Percentiles rank a stretch among this genome's conserved stretches.
Conservation (phyloP, 2,888 invertebrate species). For the Heliconius charithonia region DNA sequence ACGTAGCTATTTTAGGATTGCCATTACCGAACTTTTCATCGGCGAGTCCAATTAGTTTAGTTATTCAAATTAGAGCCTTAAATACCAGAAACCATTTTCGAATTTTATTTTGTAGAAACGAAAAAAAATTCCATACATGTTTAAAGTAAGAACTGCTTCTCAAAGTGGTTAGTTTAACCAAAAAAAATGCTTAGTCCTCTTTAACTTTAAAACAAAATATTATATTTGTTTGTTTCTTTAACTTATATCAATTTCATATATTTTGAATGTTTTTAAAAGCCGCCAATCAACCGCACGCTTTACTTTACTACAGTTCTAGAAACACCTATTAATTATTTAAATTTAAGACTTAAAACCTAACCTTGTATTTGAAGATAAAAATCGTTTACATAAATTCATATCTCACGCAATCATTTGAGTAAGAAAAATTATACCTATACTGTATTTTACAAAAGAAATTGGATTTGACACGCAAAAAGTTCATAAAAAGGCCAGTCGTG, state of each 20-base stretch:
- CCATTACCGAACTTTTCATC: too few relatives aligned
- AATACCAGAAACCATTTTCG: too few relatives aligned
- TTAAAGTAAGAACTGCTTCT: too few relatives aligned
- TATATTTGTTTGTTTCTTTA: background rate
- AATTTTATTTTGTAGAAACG: too few relatives aligned
- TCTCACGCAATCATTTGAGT: slow-evolving; percentile 29
- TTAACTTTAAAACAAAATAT: too few relatives aligned
- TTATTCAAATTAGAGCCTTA: too few relatives aligned
- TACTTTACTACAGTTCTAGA: background rate
- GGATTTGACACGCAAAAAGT: background rate
- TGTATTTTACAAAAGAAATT: slow-evolving; percentile 14
- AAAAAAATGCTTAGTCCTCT: too few relatives aligned
- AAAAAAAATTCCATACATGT: too few relatives aligned
- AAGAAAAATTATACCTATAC: slow-evolving; percentile 2
- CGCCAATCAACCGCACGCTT: background rate
- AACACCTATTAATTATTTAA: slow-evolving; percentile 22
- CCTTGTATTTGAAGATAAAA: slow-evolving; percentile 24
- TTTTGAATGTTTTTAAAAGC: background rate
- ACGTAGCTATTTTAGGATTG: too few relatives aligned
- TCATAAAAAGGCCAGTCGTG: too few relatives aligned
- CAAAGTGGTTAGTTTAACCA: too few relatives aligned
- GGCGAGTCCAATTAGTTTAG: too few relatives aligned
- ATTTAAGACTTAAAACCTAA: slow-evolving; percentile 7
- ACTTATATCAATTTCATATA: background rate
- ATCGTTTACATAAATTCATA: slow-evolving; percentile 24